Base-by-base conservation (phyloP, 2,888 invertebrate genomes). In the Chrysotoxum bicinctum region DNA sequence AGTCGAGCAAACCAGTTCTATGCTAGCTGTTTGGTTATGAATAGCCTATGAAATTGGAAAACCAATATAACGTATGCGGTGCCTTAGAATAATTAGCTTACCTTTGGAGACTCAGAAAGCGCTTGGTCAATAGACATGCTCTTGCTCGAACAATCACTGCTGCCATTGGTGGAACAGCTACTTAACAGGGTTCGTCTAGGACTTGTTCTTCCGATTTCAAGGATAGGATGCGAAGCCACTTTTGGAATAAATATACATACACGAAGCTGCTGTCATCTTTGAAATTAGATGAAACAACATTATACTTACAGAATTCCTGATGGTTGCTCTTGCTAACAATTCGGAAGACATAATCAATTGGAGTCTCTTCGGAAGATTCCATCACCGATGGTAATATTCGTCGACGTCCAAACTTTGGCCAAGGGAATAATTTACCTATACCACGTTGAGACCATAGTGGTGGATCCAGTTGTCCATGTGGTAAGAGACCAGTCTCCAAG, bases 361-460 rank as follows among this genome's bases (percentile, higher is more conserved):
- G 93, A 21, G 94, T 94, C 91, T 94, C 94, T 60, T 94, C 94
- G 0, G 92, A 91, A 1, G 91, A 90, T 87, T 95, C 95, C 82
- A 94, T 93, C 0, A 95, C 92, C 37, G 95, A 94, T 0, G 95
- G 95, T 90, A 95, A 91, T 0, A 95, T 95, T 21, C 95, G 93
- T 40, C 95, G 91, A 60, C 94, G 93, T 32, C 92, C 92, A 90
- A 94, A 94, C 32, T 93, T 91, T 4, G 92, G 93, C 89, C 94
- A 93, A 1, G 94, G 94, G 76, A 94, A 94, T 26, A 94, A 94
- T 91, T 94, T 94, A 21, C 91, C 91, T 92, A 96, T 95, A 78
- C 97, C 97, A 76, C 96, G 94, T 90, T 98, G 97, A 0, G 97
- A 97, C 98, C 98, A 98, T 1, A 98, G 92, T 0, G 98, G 98